Evolutionary conservation across 2,797 vertebrate species (phyloP), one percentile per base, ranked within the genome.

Genomic region (Sebastes melanostomus): DNA sequence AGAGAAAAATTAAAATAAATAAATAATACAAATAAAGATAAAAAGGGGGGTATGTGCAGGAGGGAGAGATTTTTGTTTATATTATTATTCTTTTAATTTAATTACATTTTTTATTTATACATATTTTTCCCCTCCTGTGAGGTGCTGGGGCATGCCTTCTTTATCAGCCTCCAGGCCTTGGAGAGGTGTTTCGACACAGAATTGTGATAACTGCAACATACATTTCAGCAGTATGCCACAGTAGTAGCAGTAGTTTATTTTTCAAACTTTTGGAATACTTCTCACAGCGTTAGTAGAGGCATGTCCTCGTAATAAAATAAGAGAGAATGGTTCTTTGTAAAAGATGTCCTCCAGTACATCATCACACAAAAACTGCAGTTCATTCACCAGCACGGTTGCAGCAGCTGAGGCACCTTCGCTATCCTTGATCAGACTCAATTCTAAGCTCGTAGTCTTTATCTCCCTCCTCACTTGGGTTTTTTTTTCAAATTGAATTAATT

Each of bases 401-500:
- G 73, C 63, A 75, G 83, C 82, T 56, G 78, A 77, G 82, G 34
- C n/a, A 11, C 24, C 10, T 25, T 46, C 1, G 10, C 66, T 66
- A 60, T 84, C 78, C 36, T 76, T 76, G 66, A 80, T 83, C 81
- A 30, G 42, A 58, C 60, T 54, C 24, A 83, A 34, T 73, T 65
- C 27, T 34, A 52, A 81, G 27, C 27, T 11, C 22, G 18, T 54
- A 5, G 8, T 71, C 68, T 80, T 79, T 80, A 56, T 87, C 75
- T 80, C 25, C 6, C 25, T 50, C 42, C 76, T 80, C 46, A 4
- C 65, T 63, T 46, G 25, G 68, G 66, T 76, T 56, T 59, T 65
- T 42, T 29, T 42, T 65, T 62, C 61, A 76, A 72, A 86, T 83
- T 76, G 68, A 85, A 86, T 82, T 83, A 27, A 69, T 83, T 86